Base-by-base conservation (phyloP, 1,140 invertebrate species). In the Trichomalopsis sarcophagae region DNA sequence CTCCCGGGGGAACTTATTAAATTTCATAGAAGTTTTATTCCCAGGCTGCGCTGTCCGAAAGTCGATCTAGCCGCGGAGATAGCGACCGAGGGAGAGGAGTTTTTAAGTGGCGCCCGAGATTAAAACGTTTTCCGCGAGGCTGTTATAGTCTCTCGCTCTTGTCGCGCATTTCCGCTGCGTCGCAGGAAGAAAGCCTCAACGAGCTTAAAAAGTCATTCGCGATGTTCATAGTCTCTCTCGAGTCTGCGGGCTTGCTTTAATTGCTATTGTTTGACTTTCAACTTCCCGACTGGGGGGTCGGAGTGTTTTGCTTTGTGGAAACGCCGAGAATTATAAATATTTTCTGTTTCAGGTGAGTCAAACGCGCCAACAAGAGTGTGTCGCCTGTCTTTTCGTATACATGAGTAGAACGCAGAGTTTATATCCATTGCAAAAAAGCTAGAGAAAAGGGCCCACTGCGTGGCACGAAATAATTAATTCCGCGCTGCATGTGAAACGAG, bases 11-110 rank as follows among this genome's bases (percentile, higher is more conserved):
- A 91, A 92, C 91, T 92, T 92, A 92, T 92, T 92, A 92, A 92
- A 91, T 92, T 91, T 91, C 90, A 90, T 90, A 90, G 86, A 90
- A 91, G 90, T 91, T 92, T 92, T 91, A 91, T 91, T 92, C 89
- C 68, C 87, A 86, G 66, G 47, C 82, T 66, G 87, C 87, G 66
- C 86, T 88, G 87, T 74, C 71, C 82, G 86, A 89, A 88, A 89
- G 87, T 87, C 89, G 91, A 92, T 91, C 90, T 85, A 85, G 55
- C 86, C 50, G 86, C 84, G 89, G 27, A 33, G 68, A 71, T 33
- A 33, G 68, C 68, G 90, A 90, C 89, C 90, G 84, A 84, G 68
- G 36, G 55, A 62, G 17, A 90, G 91, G 88, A 92, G 88, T 91
- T 91, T 91, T 91, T 90, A 91, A 92, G 90, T 90, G 89, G 89